Conservation (phyloP, 2,888 invertebrate species). For the Drosophila robusta region DNA sequence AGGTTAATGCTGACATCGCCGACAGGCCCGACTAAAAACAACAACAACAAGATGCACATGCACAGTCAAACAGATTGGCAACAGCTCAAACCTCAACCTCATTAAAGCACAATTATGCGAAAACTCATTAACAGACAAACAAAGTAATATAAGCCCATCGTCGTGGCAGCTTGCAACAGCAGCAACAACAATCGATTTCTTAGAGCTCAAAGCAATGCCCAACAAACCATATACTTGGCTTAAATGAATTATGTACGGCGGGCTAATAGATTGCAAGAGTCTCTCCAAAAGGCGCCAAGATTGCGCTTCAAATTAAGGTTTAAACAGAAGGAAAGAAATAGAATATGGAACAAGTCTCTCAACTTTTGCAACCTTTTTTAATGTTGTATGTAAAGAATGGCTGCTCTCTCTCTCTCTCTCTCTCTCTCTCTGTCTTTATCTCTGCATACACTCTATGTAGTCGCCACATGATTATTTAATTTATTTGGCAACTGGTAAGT, state of each 20-base stretch:
- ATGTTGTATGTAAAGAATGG: no score
- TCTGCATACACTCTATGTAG: background rate
- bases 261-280: no score
- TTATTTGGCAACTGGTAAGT: conserved; percentile 37
- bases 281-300: no score
- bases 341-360: no score
- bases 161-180: background rate
- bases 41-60: background rate
- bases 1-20: conserved; percentile 7
- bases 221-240: no score
- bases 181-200: background rate
- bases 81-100: conserved; percentile 11
- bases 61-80: conserved; percentile 10
- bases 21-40: conserved; percentile 11
- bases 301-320: no score
- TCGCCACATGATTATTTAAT: conserved; percentile 49
- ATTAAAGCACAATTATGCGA: conserved; percentile 18
- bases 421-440: no score
- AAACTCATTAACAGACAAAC: conserved; percentile 16
- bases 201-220: background rate
- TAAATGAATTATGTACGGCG: no score
- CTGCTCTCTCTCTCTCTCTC: background rate
- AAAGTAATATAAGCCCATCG: conserved; percentile 3
- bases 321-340: no score
- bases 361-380: no score